phyloP scores from a whole-genome alignment of 1,140 invertebrate genomes.

The Pseudomyrmex concolor region DNA sequence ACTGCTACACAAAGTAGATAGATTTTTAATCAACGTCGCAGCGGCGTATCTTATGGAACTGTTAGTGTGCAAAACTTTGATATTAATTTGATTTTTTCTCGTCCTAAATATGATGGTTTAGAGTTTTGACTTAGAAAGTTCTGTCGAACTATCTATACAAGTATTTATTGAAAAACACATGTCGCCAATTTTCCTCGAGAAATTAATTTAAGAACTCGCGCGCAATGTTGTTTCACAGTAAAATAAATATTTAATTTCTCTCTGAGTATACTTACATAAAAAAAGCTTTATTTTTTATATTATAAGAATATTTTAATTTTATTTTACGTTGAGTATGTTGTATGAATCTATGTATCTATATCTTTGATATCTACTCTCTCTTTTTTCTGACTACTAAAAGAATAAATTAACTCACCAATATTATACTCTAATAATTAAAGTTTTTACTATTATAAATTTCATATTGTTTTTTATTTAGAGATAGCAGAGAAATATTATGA shows the following conservation, averaged over 20 bases:
- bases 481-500: slow-evolving; percentile 5
- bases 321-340: neutral
- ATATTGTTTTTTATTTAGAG: neutral
- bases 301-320: neutral
- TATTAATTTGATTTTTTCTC: slow-evolving; percentile 33
- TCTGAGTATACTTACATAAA: neutral
- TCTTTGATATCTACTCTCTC: too few relatives aligned
- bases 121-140: neutral
- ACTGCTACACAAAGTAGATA: slow-evolving; percentile 13
- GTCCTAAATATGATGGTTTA: neutral
- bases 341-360: neutral
- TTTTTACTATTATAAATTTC: neutral
- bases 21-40: slow-evolving; percentile 46
- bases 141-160: neutral
- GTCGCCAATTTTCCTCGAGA: neutral
- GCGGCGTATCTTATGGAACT: slow-evolving; percentile 20
- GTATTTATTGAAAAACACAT: slow-evolving; percentile 33
- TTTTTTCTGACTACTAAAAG: slow-evolving; percentile 7
- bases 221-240: neutral
- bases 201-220: slow-evolving; percentile 37
- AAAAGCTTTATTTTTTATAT: neutral
- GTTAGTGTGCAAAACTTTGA: slow-evolving; percentile 16
- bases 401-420: neutral
- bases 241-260: slow-evolving; percentile 15
- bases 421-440: neutral